These are phyloP conservation scores for Columba janthina DNA, from an alignment of 2,113 vertebrate genomes.

Conservation along the genomic window DNA sequence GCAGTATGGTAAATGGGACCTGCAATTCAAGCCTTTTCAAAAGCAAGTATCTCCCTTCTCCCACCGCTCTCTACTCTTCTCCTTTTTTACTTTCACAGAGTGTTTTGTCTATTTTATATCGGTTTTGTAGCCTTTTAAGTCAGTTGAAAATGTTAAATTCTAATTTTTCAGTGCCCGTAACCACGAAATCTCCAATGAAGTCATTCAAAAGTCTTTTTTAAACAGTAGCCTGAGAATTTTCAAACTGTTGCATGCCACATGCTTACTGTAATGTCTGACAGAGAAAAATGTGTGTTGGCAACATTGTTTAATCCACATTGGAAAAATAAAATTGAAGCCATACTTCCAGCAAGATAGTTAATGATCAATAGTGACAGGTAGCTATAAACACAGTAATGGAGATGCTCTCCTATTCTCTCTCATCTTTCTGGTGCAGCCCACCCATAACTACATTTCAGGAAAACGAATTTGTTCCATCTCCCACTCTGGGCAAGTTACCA, in stretches of 20 bases:
- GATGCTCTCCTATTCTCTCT: constrained; percentile 21
- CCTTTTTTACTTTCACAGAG: background rate
- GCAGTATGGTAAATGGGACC: background rate
- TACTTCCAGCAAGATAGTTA: constrained; percentile 45
- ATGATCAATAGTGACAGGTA: constrained; percentile 59
- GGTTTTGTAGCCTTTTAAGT: background rate
- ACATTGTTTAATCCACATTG: constrained; percentile 11
- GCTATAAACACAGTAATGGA: constrained; percentile 51
- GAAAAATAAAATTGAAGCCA: constrained; percentile 52
- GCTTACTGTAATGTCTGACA: constrained; percentile 1
- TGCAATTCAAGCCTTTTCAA: background rate
- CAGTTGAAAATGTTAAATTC: constrained; percentile 3
- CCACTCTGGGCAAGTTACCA: constrained; percentile 37
- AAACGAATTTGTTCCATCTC: constrained; percentile 56
- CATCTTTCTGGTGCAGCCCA: background rate
- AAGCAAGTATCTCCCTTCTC: background rate
- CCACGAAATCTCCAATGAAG: background rate
- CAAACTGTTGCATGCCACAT: background rate
- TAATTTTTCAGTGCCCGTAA: background rate
- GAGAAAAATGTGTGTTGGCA: constrained; percentile 46
- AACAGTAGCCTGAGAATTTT: background rate
- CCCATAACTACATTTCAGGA: constrained; percentile 42
- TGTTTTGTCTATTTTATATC: background rate
- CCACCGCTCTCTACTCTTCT: background rate
- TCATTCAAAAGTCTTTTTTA: background rate